Percentiles rank a stretch among this genome's conserved stretches.
Evolutionary conservation across 2,888 invertebrate species (phyloP).

Genomic region (Rhagonycha fulva): DNA sequence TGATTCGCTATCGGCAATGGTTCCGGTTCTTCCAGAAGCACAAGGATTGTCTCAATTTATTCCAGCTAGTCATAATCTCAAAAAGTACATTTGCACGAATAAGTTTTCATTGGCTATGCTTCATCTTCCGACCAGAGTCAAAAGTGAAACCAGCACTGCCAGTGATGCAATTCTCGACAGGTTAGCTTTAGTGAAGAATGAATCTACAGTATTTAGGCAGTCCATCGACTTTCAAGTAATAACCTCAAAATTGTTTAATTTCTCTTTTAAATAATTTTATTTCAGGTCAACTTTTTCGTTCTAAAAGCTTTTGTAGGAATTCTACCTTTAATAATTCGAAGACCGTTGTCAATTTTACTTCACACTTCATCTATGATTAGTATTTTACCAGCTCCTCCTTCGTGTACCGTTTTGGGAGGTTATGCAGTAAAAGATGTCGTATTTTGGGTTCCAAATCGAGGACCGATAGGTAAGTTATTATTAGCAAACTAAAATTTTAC

Average conservation of each 20-base stretch:
- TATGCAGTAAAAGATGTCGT: constrained; percentile 53
- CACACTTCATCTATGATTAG: constrained; percentile 60
- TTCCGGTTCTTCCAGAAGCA: constrained; percentile 3
- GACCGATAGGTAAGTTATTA: constrained; percentile 53
- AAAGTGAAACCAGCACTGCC: not conserved
- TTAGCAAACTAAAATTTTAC: not conserved
- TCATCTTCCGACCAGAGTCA: not conserved
- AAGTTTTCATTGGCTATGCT: constrained; percentile 4
- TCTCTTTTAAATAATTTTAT: not conserved
- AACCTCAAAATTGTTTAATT: not conserved
- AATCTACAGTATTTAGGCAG: not conserved
- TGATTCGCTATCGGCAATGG: not conserved
- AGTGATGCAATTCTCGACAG: not conserved
- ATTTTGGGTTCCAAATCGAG: constrained; percentile 60
- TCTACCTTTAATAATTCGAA: constrained; percentile 1
- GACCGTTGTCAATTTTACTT: constrained; percentile 52
- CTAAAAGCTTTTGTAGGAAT: not conserved
- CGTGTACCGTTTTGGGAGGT: constrained; percentile 47
- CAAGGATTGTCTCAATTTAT: not conserved
- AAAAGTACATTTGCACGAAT: not conserved
- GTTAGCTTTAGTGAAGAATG: not conserved
- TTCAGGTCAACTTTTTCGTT: constrained; percentile 10
- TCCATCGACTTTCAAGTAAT: constrained; percentile 7
- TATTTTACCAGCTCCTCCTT: constrained; percentile 59
- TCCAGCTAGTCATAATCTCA: not conserved